A percentile compares a stretch with the other conserved stretches of the same genome.
Conservation (phyloP, 2,888 invertebrate species). For the Didymodactylos carnosus region DNA sequence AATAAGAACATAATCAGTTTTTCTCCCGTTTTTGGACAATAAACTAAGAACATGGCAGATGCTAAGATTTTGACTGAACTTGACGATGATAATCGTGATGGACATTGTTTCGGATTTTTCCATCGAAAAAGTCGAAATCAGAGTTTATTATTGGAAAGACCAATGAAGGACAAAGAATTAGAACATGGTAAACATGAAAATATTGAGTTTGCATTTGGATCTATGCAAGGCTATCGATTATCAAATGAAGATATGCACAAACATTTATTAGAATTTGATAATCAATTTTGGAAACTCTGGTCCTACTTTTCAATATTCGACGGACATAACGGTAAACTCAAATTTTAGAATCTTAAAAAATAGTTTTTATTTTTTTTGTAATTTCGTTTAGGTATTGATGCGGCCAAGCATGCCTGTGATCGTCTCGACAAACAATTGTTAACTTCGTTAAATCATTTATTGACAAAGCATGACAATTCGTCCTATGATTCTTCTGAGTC, state of each 20-base stretch:
- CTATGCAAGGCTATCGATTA: slow-evolving; percentile 94
- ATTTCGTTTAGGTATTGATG: background rate
- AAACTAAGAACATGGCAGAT: too few species aligned
- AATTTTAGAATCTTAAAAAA: too few species aligned
- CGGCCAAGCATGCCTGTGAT: background rate
- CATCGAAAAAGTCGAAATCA: too few species aligned
- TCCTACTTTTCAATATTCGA: slow-evolving; percentile 95
- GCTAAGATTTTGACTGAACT: too few species aligned
- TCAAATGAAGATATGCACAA: slow-evolving; percentile 86
- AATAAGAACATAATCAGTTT: too few species aligned
- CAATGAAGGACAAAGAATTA: slow-evolving; percentile 88
- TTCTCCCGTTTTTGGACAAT: too few species aligned
- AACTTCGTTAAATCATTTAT: background rate
- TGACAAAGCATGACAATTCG: background rate
- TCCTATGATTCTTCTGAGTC: background rate
- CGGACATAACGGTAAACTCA: slow-evolving; percentile 69
- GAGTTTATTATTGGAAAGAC: too few species aligned
- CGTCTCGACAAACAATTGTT: background rate
- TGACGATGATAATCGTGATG: too few species aligned
- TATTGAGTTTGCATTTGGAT: slow-evolving; percentile 48
- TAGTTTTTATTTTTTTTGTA: background rate
- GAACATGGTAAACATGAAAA: slow-evolving; percentile 81
- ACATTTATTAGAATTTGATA: slow-evolving; percentile 55
- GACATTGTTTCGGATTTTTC: too few species aligned
- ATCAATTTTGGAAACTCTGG: slow-evolving; percentile 35